Evolutionary conservation across 2,888 invertebrate species (phyloP).

Genomic region (Catocala fraxini): DNA sequence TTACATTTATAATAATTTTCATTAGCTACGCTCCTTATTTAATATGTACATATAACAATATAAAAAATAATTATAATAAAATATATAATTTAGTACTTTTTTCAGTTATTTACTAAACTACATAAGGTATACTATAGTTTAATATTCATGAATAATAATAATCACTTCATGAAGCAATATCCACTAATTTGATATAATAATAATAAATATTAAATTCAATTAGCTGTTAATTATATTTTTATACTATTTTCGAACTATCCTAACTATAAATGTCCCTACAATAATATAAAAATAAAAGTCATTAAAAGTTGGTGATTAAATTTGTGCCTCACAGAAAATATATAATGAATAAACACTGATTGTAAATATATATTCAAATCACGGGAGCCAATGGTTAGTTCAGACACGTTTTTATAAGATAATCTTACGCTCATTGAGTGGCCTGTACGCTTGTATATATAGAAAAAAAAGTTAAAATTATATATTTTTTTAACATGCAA

Average conservation of each 20-base stretch:
- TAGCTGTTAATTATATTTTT: conserved; percentile 1
- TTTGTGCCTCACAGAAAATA: conserved; percentile 60
- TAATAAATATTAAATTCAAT: too few species aligned
- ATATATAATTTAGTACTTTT: not conserved
- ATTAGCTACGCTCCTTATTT: not conserved
- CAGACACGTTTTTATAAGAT: conserved; percentile 43
- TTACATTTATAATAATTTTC: not conserved
- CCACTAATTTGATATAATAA: too few species aligned
- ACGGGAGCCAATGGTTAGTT: conserved; percentile 41
- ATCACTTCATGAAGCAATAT: not conserved
- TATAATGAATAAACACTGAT: conserved; percentile 37
- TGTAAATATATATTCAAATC: conserved; percentile 46
- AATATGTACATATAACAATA: conserved; percentile 2
- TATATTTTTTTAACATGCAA: conserved; percentile 43
- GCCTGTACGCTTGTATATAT: conserved; percentile 34
- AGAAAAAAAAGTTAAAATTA: conserved; percentile 17
- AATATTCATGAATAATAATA: not conserved
- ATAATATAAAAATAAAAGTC: conserved; percentile 30
- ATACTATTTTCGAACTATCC: conserved; percentile 16
- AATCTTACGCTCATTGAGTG: conserved; percentile 41
- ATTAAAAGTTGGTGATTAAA: conserved; percentile 54
- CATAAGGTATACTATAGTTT: conserved; percentile 1
- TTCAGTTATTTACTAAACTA: conserved; percentile 1
- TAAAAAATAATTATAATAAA: conserved; percentile 1
- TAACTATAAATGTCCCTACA: conserved; percentile 51